These are phyloP conservation scores for Drosophila sordidapex DNA, from an alignment of 2,888 invertebrate species.

Conservation along the genomic window DNA sequence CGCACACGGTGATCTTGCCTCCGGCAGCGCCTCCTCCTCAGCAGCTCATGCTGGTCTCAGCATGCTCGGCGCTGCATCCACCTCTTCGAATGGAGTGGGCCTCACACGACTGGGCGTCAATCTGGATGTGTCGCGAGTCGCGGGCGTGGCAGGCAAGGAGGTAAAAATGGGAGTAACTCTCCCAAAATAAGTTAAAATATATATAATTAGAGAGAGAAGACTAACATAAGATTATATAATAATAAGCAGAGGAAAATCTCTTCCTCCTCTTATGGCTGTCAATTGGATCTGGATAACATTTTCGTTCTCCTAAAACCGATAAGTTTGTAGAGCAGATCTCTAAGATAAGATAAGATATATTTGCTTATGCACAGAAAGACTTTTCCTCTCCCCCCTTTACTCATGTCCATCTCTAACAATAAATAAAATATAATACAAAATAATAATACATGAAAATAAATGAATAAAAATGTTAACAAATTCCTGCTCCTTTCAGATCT, in stretches of 20 bases:
- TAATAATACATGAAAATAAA: background rate
- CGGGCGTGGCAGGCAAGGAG: conserved; percentile 73
- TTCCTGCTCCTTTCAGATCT: conserved; percentile 73
- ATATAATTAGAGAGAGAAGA: background rate
- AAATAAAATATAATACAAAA: background rate
- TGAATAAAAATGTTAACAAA: background rate
- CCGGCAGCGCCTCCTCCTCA: conserved; percentile 45
- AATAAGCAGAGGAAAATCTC: background rate
- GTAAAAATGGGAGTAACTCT: conserved; percentile 31
- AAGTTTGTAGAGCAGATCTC: background rate
- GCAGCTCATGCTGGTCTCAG: conserved; percentile 54
- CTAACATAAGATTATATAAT: background rate
- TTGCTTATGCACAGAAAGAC: background rate
- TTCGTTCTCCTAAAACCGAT: too few relatives aligned
- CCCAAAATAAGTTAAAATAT: background rate
- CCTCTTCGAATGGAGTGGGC: conserved; percentile 58
- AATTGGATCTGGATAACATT: too few relatives aligned
- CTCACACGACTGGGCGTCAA: conserved; percentile 76
- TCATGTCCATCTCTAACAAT: background rate
- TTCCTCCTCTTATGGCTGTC: background rate
- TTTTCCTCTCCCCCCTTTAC: background rate
- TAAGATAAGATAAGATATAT: background rate
- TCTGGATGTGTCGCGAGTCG: conserved; percentile 66
- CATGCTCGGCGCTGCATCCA: conserved; percentile 63
- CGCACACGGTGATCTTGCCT: conserved; percentile 66